These are phyloP conservation scores for Hyphantria cunea DNA, from an alignment of 1,140 invertebrate species.

Conservation along the genomic window DNA sequence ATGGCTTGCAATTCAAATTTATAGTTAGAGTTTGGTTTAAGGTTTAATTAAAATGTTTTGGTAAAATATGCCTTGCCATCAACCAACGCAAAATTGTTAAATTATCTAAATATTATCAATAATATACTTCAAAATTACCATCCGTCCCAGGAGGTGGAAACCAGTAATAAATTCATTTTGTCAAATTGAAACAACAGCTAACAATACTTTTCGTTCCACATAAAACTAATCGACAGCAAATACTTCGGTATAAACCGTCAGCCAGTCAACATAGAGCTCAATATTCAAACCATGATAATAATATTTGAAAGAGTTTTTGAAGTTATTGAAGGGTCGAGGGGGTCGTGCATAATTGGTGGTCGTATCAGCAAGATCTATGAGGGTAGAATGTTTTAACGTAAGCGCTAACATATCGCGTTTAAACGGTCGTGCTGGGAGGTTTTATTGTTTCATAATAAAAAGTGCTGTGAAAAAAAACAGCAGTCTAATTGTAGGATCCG, in stretches of 20 bases:
- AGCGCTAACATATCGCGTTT: slow-evolving; percentile 8
- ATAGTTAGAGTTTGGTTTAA: too few relatives aligned
- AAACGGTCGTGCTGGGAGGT: neutral
- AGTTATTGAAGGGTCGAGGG: slow-evolving; percentile 6
- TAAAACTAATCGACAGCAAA: slow-evolving; percentile 12
- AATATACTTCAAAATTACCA: too few relatives aligned
- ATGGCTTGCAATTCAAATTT: too few relatives aligned
- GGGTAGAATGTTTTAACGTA: slow-evolving; percentile 11
- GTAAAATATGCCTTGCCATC: too few relatives aligned
- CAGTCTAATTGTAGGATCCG: too few relatives aligned
- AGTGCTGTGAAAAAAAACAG: neutral
- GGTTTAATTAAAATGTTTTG: too few relatives aligned
- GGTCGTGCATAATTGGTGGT: slow-evolving; percentile 1
- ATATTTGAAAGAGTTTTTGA: slow-evolving; percentile 9
- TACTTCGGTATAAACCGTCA: neutral
- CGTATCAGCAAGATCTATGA: slow-evolving; percentile 12
- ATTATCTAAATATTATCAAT: too few relatives aligned
- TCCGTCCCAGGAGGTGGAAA: too few relatives aligned
- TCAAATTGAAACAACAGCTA: neutral
- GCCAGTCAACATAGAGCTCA: slow-evolving; percentile 4
- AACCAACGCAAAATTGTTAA: too few relatives aligned
- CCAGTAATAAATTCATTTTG: too few relatives aligned
- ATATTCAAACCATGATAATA: slow-evolving; percentile 3
- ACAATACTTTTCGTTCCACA: slow-evolving; percentile 7
- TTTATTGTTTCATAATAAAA: slow-evolving; percentile 1